Conservation (phyloP, 2,113 vertebrate genomes). For the Rhineura floridana region DNA sequence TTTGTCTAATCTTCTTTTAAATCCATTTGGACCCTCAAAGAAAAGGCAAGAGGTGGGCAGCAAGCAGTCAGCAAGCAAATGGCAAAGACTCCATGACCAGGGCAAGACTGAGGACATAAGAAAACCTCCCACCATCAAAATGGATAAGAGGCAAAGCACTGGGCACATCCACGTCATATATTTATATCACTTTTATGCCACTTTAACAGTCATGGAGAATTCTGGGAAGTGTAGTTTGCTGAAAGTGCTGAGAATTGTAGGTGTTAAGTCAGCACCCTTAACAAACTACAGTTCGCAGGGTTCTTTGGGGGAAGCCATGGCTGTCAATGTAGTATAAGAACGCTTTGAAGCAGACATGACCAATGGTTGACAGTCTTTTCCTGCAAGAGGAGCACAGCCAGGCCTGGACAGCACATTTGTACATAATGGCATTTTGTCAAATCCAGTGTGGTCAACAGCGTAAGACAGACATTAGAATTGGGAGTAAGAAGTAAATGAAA, state of each 20-base stretch:
- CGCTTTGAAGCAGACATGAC: no score
- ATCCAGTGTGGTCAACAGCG: background rate
- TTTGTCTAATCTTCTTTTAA: no score
- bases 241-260: no score
- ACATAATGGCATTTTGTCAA: background rate
- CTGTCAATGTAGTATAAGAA: no score
- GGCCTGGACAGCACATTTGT: background rate
- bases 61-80: background rate
- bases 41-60: background rate
- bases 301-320: no score
- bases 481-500: background rate
- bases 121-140: background rate
- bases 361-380: background rate
- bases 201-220: no score
- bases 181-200: no score
- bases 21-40: background rate
- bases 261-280: background rate
- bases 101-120: background rate
- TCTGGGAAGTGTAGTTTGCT: no score
- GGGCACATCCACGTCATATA: no score
- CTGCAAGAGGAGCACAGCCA: background rate
- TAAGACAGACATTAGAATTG: background rate
- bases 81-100: background rate
- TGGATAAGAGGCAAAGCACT: background rate
- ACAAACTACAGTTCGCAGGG: no score